Evolutionary conservation across 1,140 invertebrate species (phyloP), one percentile per base, ranked within the genome.

Genomic region (Camponotus floridanus): DNA sequence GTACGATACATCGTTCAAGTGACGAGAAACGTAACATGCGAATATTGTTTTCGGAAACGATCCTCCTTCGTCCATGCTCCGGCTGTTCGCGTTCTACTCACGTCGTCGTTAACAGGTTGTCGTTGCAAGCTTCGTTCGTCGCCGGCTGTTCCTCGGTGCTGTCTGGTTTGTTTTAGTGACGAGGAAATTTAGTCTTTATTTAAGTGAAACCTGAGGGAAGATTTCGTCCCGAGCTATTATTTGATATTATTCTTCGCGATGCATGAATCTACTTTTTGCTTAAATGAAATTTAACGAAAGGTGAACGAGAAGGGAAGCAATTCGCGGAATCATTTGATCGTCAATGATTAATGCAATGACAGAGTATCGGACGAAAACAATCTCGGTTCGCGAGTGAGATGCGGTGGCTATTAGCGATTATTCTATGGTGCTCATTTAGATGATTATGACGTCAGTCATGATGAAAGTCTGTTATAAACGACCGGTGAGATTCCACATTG

Each of bases 31-130:
- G 48, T 80, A 80, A 70, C 18, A 51, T 42, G 78, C 33, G 57
- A 76, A 71, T 62, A 64, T 61, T 59, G 59, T 74, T 42, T 36
- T 59, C 59, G 71, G 31, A 45, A 76, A 33, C 45, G 71, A 57
- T 57, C 9, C 61, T 51, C 48, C 59, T 42, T 62, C 15, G 8
- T 36, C 62, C 67, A 65, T 59, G 36, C 78, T 71, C 8, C 76
- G 42, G 26, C n/a, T 68, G 48, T 67, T 81, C 51, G 55, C 78
- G 65, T 26, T 59, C 67, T 45, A 61, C 55, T 61, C 79, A 18
- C 42, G 67, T 79, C 86, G 83, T 91, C 83, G 91, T 91, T 91
- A 92, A 92, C 91, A 92, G 91, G 91, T 92, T 92, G 91, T 87
- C 85, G 90, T 85, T 84, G 78, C 74, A 18, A 21, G 36, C 61